phyloP scores from a whole-genome alignment of 2,113 vertebrate species.

The Corapipo altera region DNA sequence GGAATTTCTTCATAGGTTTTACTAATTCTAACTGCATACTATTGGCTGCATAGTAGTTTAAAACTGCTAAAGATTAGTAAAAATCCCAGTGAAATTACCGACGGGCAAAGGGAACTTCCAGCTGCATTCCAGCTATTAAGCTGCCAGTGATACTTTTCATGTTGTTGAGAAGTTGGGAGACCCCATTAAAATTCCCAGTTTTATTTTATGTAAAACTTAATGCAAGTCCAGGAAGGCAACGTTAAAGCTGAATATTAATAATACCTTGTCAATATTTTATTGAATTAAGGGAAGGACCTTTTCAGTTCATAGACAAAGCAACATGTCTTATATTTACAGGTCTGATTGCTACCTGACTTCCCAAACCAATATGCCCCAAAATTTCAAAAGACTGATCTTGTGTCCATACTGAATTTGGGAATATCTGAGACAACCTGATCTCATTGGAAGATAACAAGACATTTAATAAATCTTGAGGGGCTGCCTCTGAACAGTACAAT shows the following conservation, averaged over 20 bases:
- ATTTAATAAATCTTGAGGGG: background rate
- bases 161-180: background rate
- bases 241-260: background rate
- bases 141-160: slow-evolving; percentile 24
- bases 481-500: background rate
- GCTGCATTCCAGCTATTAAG: slow-evolving; percentile 3
- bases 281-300: background rate
- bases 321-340: background rate
- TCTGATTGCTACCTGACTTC: background rate
- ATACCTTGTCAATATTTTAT: background rate
- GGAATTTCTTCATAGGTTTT: slow-evolving; percentile 51
- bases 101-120: background rate
- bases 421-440: background rate
- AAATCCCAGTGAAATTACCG: slow-evolving; percentile 26
- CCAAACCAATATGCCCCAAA: background rate
- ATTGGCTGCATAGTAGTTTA: background rate
- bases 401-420: background rate
- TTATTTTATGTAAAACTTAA: background rate
- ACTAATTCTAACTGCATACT: slow-evolving; percentile 24
- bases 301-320: background rate
- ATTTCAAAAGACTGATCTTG: background rate
- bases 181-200: background rate
- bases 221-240: background rate
- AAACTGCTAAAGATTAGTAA: slow-evolving; percentile 39
- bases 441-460: background rate